A percentile compares a stretch with the other conserved stretches of the same genome.
These are phyloP conservation scores for Melanotus villosus DNA, from an alignment of 2,888 invertebrate genomes.

Conservation along the genomic window DNA sequence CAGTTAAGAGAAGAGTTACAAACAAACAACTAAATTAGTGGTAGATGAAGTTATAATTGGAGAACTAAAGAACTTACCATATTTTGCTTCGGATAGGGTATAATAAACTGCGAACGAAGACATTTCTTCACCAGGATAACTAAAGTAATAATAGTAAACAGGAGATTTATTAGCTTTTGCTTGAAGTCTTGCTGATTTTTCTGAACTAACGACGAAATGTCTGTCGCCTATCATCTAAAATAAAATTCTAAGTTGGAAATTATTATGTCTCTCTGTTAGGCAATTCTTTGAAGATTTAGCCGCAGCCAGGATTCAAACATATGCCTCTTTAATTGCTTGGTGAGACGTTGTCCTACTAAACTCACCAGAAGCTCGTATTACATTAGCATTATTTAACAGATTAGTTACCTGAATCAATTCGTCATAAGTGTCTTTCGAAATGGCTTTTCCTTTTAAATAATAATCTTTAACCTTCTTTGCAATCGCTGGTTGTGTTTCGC, in stretches of 20 bases:
- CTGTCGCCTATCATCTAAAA: conserved; percentile 74
- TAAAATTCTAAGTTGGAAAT: not conserved
- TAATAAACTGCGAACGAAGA: conserved; percentile 13
- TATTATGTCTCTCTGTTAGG: too few species aligned
- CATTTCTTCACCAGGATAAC: conserved; percentile 59
- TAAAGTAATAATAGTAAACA: conserved; percentile 74
- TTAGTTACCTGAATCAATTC: conserved; percentile 52
- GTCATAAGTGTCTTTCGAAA: conserved; percentile 61
- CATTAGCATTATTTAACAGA: too few species aligned
- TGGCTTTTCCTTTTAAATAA: conserved; percentile 71
- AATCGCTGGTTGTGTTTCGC: conserved; percentile 67
- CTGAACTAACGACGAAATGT: conserved; percentile 72
- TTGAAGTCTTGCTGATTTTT: conserved; percentile 72
- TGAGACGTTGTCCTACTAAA: too few species aligned
- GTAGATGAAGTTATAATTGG: not conserved
- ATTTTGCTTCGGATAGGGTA: conserved; percentile 23
- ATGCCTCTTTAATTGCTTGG: too few species aligned
- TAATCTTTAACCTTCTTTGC: conserved; percentile 71
- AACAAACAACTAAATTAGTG: not conserved
- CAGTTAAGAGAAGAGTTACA: not conserved
- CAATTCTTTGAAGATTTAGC: too few species aligned
- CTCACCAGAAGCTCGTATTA: not conserved
- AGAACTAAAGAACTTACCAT: conserved; percentile 18
- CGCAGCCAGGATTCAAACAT: too few species aligned
- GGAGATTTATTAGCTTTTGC: conserved; percentile 71